These are phyloP conservation scores for Bradypodion pumilum DNA, from an alignment of 2,797 vertebrate genomes.

Conservation along the genomic window DNA sequence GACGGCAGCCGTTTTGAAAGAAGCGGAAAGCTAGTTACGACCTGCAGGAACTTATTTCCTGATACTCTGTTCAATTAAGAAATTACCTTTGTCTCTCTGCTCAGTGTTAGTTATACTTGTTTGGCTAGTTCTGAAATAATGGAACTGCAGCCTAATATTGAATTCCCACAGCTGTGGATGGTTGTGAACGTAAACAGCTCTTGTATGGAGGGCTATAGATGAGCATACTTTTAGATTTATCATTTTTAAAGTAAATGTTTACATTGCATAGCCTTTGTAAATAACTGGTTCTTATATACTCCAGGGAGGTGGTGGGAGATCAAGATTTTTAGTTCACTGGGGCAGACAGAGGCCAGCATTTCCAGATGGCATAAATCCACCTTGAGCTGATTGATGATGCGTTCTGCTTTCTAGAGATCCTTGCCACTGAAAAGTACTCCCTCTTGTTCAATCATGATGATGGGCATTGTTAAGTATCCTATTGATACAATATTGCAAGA, in stretches of 20 bases:
- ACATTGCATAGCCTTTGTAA: slow-evolving; percentile 70
- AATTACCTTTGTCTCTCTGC: slow-evolving; percentile 13
- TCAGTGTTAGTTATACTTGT: slow-evolving; percentile 56
- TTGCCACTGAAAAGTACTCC: background rate
- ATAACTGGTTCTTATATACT: background rate
- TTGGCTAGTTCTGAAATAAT: slow-evolving; percentile 34
- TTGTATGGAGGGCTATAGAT: slow-evolving; percentile 72
- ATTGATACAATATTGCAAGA: background rate
- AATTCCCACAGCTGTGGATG: background rate
- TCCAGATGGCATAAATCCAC: background rate
- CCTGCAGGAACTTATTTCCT: no score
- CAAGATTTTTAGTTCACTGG: no score
- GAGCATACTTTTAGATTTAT: slow-evolving; percentile 88
- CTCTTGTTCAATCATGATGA: background rate
- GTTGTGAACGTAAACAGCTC: slow-evolving; percentile 53
- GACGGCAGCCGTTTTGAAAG: no score
- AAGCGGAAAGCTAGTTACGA: no score
- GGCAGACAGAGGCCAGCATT: no score
- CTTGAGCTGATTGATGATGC: no score
- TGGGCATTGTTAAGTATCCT: background rate
- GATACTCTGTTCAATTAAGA: no score
- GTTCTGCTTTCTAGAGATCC: no score
- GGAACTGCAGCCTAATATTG: background rate
- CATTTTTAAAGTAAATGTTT: slow-evolving; percentile 74
- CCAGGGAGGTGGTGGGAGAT: no score